Evolutionary conservation across 2,888 invertebrate species (phyloP).

Genomic region (Dynastes maya): DNA sequence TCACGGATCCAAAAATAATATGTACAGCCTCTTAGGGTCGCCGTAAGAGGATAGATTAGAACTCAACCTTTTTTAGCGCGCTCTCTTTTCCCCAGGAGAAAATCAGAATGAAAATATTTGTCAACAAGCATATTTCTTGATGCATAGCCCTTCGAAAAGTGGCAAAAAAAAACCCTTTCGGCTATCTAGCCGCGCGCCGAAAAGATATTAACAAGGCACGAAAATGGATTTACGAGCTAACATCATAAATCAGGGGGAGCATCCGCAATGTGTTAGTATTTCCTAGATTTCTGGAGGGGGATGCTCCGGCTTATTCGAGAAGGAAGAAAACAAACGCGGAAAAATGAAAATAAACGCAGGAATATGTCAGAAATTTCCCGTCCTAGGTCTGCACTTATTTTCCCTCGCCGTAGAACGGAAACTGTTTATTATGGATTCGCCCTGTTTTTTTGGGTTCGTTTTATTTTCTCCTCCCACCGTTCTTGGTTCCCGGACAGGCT

Average conservation of each 20-base stretch:
- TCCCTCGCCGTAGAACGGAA: background rate
- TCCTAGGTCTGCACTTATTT: background rate
- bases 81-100: background rate
- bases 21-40: no score
- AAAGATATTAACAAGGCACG: conserved; percentile 28
- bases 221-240: conserved; percentile 37
- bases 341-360: conserved; percentile 30
- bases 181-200: conserved; percentile 10
- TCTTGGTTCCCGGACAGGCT: background rate
- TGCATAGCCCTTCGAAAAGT: conserved; percentile 16
- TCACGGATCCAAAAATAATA: no score
- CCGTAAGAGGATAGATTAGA: background rate
- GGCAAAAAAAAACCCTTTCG: conserved; percentile 17
- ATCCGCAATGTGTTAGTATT: conserved; percentile 7
- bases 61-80: background rate
- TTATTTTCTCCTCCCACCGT: background rate
- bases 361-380: conserved; percentile 17
- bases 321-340: conserved; percentile 11
- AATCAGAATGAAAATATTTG: conserved; percentile 20
- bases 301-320: background rate
- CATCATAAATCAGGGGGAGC: conserved; percentile 26
- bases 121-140: conserved; percentile 35
- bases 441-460: background rate
- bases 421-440: conserved; percentile 15
- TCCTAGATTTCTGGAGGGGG: background rate